phyloP scores from a whole-genome alignment of 1,140 invertebrate species.

The Brachionus manjavacas region DNA sequence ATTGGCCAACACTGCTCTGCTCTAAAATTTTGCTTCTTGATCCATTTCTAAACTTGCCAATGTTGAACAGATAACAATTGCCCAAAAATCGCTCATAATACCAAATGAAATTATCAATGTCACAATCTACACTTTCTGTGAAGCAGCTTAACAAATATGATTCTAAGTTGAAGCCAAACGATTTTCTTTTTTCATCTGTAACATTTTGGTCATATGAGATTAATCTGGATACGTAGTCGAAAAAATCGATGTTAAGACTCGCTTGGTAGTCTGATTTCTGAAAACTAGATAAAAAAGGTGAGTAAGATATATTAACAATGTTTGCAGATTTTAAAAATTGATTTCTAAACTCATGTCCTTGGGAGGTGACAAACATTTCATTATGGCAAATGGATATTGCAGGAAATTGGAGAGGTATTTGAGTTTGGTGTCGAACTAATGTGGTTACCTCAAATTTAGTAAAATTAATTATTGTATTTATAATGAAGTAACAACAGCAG shows the following conservation, averaged over 20 bases:
- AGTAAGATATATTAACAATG: not conserved
- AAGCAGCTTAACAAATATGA: not conserved
- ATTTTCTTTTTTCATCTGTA: not conserved
- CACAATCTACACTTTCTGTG: not conserved
- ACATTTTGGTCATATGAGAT: not conserved
- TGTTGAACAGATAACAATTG: slow-evolving; percentile 12
- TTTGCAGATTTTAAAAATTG: not conserved
- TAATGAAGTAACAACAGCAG: not conserved
- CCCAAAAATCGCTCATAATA: not conserved
- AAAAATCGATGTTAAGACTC: not conserved
- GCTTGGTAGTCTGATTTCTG: not conserved
- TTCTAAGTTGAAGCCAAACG: not conserved
- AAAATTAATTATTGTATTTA: not conserved
- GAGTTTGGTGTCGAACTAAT: not conserved
- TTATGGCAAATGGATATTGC: not conserved
- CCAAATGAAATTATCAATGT: not conserved
- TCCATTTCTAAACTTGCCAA: not conserved
- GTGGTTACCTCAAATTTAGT: not conserved
- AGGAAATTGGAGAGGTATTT: not conserved
- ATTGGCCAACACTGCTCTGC: not conserved
- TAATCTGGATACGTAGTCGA: not conserved
- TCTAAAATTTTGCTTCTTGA: not conserved
- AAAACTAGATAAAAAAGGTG: not conserved
- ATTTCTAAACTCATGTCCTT: not conserved
- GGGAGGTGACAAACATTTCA: not conserved